Evolutionary conservation across 1,140 invertebrate genomes (phyloP).

Genomic region (Tetramorium alpestre): DNA sequence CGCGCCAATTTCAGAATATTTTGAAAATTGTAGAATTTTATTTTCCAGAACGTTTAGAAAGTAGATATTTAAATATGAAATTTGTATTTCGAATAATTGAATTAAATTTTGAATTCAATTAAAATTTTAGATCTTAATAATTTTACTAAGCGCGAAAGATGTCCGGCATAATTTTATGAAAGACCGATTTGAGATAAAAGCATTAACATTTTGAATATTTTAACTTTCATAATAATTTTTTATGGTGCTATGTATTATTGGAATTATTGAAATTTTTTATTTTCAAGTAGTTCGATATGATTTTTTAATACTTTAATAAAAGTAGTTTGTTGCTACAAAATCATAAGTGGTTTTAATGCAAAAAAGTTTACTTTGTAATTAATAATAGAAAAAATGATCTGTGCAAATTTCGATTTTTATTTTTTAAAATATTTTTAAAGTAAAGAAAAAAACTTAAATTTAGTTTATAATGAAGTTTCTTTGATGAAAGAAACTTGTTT

Average conservation of each 20-base stretch:
- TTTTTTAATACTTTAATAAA: not conserved
- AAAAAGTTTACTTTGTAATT: not conserved
- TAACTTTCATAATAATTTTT: not conserved
- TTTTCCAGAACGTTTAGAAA: not conserved
- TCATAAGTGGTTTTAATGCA: not conserved
- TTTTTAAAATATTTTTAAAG: not conserved
- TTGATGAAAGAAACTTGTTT: not conserved
- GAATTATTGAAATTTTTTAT: not conserved
- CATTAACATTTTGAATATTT: not conserved
- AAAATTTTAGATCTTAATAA: not conserved
- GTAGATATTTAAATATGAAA: not conserved
- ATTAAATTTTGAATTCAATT: not conserved
- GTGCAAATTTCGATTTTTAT: not conserved
- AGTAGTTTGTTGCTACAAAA: not conserved
- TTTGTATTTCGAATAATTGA: not conserved
- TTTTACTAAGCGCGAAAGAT: not conserved
- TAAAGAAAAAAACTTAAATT: constrained; percentile 1
- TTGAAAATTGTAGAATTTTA: not conserved
- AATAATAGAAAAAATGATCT: not conserved
- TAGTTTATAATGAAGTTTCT: not conserved
- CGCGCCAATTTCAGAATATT: not conserved
- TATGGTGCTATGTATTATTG: too few species aligned
- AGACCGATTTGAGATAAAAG: not conserved
- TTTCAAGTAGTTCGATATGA: not conserved
- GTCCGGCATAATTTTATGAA: not conserved